Percentiles rank a stretch among this genome's conserved stretches.
Evolutionary conservation across 2,113 vertebrate genomes (phyloP).

Genomic region (Opisthocomus hoazin): DNA sequence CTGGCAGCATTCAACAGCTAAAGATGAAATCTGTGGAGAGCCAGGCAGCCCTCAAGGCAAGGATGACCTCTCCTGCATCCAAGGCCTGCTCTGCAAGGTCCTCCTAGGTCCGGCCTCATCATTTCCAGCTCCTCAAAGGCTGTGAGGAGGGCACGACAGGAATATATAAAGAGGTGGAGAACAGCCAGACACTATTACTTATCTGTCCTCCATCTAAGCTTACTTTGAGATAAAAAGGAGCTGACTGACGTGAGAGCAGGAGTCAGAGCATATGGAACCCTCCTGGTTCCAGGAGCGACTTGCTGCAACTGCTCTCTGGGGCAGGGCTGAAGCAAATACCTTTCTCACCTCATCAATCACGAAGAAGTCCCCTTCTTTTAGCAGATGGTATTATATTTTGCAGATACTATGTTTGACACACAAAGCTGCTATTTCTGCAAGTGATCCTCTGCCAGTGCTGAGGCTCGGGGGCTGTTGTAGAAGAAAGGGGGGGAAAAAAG

Average conservation of each 20-base stretch:
- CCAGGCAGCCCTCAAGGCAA: background rate
- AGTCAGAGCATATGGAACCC: background rate
- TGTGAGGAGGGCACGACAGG: background rate
- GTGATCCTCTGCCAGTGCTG: background rate
- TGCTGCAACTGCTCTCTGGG: background rate
- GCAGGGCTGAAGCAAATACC: background rate
- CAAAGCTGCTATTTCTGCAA: background rate
- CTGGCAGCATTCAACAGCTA: background rate
- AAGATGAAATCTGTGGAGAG: background rate
- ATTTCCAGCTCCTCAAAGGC: background rate
- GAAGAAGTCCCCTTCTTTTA: background rate
- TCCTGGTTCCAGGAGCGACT: background rate
- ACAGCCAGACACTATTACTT: background rate
- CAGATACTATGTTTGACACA: background rate
- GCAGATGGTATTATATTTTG: background rate
- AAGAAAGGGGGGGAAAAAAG: background rate
- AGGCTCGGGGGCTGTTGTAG: background rate
- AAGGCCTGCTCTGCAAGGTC: background rate
- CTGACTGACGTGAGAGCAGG: background rate
- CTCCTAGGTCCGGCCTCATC: background rate
- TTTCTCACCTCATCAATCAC: background rate
- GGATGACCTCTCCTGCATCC: background rate
- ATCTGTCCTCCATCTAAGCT: background rate
- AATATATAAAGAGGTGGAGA: background rate
- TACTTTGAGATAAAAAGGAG: background rate